These are phyloP conservation scores for Marisa cornuarietis DNA, from an alignment of 1,140 invertebrate genomes.

Conservation along the genomic window DNA sequence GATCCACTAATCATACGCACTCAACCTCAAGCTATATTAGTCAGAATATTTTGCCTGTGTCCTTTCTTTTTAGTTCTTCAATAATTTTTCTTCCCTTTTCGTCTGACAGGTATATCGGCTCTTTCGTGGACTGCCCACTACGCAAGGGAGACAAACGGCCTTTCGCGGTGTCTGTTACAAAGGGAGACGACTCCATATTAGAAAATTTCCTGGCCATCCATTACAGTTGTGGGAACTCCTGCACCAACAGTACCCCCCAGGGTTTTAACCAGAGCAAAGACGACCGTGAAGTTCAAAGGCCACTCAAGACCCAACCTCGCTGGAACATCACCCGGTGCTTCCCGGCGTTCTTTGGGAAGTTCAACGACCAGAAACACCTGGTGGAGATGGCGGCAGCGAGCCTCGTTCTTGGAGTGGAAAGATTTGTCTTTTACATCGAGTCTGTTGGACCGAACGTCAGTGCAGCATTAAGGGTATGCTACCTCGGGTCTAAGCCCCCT, in stretches of 20 bases:
- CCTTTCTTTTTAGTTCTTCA: no score
- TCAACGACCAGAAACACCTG: constrained; percentile 2
- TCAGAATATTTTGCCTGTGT: no score
- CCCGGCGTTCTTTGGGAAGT: constrained; percentile 10
- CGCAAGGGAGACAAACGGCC: neutral
- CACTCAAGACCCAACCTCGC: neutral
- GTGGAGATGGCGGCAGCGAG: constrained; percentile 22
- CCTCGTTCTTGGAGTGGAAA: constrained; percentile 7
- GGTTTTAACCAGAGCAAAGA: no score
- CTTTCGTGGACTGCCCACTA: neutral
- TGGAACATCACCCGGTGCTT: constrained; percentile 19
- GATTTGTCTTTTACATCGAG: constrained; percentile 17
- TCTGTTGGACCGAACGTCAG: neutral
- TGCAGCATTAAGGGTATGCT: neutral
- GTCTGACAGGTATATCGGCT: constrained; percentile 4
- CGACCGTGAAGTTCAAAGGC: no score
- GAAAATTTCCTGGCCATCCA: constrained; percentile 3
- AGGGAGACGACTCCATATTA: neutral
- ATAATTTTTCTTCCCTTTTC: neutral
- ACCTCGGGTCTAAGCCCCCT: no score
- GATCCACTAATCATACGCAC: no score
- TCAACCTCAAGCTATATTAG: no score
- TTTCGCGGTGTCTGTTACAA: constrained; percentile 6
- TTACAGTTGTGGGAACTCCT: neutral
- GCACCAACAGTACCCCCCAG: no score